Conservation (phyloP, 30 jellyfish, hydroid and myxozoan genomes). For the Hydra vulgaris region DNA sequence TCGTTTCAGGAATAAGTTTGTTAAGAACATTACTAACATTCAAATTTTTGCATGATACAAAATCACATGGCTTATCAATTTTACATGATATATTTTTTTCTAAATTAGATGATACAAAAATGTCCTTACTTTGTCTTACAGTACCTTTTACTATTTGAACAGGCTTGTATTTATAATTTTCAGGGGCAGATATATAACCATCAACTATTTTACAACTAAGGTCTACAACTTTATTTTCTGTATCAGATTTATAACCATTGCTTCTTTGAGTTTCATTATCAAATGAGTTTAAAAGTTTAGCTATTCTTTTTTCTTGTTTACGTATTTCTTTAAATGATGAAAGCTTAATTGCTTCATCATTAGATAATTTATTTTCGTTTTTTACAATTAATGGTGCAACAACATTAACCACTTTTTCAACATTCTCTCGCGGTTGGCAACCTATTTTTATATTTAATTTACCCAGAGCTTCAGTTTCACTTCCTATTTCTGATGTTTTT, state of each 20-base stretch:
- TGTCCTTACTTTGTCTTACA: background rate
- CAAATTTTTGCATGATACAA: background rate
- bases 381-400: conserved; percentile 26
- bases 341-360: background rate
- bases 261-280: conserved; percentile 28
- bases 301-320: conserved; percentile 64
- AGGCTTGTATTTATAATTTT: conserved; percentile 25
- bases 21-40: background rate
- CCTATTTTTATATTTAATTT: too few species aligned
- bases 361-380: background rate
- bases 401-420: conserved; percentile 22
- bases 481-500: background rate
- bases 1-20: background rate
- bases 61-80: background rate
- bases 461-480: background rate
- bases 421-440: too few species aligned
- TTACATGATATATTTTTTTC: background rate
- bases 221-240: conserved; percentile 36
- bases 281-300: conserved; percentile 52
- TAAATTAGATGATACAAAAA: background rate
- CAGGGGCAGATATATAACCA: conserved; percentile 96
- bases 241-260: conserved; percentile 52
- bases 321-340: conserved; percentile 78
- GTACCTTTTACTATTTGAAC: conserved; percentile 28
- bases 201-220: conserved; percentile 23